phyloP scores from a whole-genome alignment of 2,888 invertebrate genomes.

The Perizoma affinitatum region DNA sequence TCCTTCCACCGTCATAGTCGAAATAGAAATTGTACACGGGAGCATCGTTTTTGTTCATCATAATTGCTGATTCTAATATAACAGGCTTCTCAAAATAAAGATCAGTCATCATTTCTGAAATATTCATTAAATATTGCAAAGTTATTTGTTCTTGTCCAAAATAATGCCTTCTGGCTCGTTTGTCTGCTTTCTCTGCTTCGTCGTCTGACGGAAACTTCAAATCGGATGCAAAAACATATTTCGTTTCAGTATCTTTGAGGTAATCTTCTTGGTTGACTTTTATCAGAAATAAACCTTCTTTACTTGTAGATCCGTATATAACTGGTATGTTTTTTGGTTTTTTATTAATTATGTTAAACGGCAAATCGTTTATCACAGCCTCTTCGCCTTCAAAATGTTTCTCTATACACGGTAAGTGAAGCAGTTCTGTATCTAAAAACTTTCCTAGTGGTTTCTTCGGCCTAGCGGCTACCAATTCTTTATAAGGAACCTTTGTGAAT shows the following conservation, averaged over 20 bases:
- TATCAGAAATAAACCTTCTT: slow-evolving; percentile 61
- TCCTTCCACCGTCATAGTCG: slow-evolving; percentile 66
- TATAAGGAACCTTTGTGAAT: slow-evolving; percentile 55
- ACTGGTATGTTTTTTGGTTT: slow-evolving; percentile 57
- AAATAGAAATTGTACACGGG: slow-evolving; percentile 69
- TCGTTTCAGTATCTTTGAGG: slow-evolving; percentile 53
- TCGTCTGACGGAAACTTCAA: slow-evolving; percentile 59
- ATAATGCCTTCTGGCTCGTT: slow-evolving; percentile 66
- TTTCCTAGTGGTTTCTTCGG: slow-evolving; percentile 60
- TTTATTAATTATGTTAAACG: slow-evolving; percentile 61
- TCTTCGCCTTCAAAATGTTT: slow-evolving; percentile 60
- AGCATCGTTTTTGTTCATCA: slow-evolving; percentile 44
- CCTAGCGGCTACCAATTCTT: slow-evolving; percentile 54
- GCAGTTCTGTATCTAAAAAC: slow-evolving; percentile 67
- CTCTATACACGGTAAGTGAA: slow-evolving; percentile 72
- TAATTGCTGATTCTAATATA: slow-evolving; percentile 59
- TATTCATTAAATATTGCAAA: slow-evolving; percentile 62
- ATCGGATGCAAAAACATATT: slow-evolving; percentile 71
- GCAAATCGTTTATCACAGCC: slow-evolving; percentile 63
- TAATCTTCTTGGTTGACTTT: slow-evolving; percentile 46
- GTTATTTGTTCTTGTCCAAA: slow-evolving; percentile 71
- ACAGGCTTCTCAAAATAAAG: slow-evolving; percentile 71
- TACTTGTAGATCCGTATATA: slow-evolving; percentile 65
- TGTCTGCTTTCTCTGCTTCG: slow-evolving; percentile 54
- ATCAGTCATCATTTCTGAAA: slow-evolving; percentile 66